These are phyloP conservation scores for Antigone vipio DNA, from an alignment of 2,113 vertebrate genomes.

Conservation along the genomic window DNA sequence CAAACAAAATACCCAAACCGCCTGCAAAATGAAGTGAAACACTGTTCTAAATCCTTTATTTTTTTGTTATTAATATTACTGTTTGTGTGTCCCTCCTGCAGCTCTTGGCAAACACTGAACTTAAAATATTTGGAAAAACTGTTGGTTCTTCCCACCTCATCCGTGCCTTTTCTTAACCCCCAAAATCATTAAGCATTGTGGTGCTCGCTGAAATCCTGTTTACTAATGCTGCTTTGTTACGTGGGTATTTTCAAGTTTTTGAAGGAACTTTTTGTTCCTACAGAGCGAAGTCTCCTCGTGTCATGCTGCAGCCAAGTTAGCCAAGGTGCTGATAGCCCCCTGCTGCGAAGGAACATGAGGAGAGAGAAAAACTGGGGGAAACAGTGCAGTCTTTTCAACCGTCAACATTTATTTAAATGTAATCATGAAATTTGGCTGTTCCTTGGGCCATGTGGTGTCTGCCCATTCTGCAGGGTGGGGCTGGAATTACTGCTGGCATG, in stretches of 20 bases:
- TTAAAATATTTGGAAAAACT: slow-evolving; percentile 49
- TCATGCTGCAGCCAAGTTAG: neutral
- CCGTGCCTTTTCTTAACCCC: neutral
- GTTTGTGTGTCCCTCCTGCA: slow-evolving; percentile 53
- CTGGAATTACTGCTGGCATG: slow-evolving; percentile 54
- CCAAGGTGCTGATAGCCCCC: slow-evolving; percentile 44
- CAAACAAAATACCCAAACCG: neutral
- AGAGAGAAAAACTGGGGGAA: slow-evolving; percentile 5
- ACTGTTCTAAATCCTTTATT: slow-evolving; percentile 25
- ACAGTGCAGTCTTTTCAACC: slow-evolving; percentile 8
- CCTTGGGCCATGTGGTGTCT: slow-evolving; percentile 29
- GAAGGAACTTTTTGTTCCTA: slow-evolving; percentile 32
- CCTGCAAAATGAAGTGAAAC: slow-evolving; percentile 31
- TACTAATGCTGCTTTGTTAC: neutral
- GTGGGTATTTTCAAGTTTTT: slow-evolving; percentile 14
- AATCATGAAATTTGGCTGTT: slow-evolving; percentile 43
- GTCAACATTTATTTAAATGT: slow-evolving; percentile 51
- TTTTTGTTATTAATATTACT: slow-evolving; percentile 33
- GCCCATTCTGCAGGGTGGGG: slow-evolving; percentile 42
- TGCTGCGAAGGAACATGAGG: neutral
- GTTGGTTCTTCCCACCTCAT: slow-evolving; percentile 26
- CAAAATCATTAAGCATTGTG: neutral
- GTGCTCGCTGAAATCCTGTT: neutral
- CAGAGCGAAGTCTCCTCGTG: neutral
- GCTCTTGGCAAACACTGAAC: slow-evolving; percentile 33